A percentile compares a stretch with the other conserved stretches of the same genome.
Evolutionary conservation across 2,113 vertebrate species (phyloP).

Genomic region (Phrynocephalus versicolor): DNA sequence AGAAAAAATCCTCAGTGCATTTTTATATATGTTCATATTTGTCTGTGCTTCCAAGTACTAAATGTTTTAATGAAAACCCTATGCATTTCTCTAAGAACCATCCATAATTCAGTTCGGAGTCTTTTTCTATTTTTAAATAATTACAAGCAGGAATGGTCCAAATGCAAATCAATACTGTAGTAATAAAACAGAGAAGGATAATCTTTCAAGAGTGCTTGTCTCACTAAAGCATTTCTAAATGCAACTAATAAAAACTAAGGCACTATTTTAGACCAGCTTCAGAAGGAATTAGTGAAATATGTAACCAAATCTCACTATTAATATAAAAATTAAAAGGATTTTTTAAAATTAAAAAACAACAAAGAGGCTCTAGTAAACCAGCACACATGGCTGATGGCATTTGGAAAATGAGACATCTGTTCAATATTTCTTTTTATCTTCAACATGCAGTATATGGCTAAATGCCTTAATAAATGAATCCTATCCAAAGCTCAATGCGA

Average conservation of each 20-base stretch:
- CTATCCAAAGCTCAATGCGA: not conserved
- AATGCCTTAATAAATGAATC: not conserved
- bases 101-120: not conserved
- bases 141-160: slow-evolving; percentile 18
- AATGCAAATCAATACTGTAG: slow-evolving; percentile 18
- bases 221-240: not conserved
- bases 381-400: not conserved
- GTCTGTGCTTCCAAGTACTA: slow-evolving; percentile 15
- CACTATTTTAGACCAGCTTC: slow-evolving; percentile 10
- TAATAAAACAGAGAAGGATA: not conserved
- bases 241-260: slow-evolving; percentile 14
- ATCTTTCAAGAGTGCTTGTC: not conserved
- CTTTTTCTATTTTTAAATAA: slow-evolving; percentile 15
- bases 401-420: slow-evolving; percentile 2
- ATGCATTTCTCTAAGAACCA: slow-evolving; percentile 1
- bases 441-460: not conserved
- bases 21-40: not conserved
- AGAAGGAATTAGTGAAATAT: not conserved
- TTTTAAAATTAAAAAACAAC: not conserved
- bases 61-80: not conserved
- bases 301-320: not conserved
- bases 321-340: not conserved
- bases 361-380: not conserved
- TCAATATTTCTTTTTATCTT: not conserved
- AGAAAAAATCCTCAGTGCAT: not conserved